Conservation (phyloP, 2,888 invertebrate species). For the Bombyx huttoni region DNA sequence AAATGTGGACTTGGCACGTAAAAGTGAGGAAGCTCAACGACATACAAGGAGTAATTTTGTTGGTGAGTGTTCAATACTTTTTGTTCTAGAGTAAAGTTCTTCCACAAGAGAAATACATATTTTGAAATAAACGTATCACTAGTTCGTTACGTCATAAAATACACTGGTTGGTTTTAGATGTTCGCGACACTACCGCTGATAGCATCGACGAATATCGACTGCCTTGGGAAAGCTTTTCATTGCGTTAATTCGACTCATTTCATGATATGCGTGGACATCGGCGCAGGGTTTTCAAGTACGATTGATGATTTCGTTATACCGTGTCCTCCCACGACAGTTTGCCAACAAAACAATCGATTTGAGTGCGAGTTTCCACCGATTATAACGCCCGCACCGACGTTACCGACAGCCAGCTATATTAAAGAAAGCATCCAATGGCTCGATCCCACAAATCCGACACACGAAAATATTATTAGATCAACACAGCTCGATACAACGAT, state of each 20-base stretch:
- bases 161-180: slow-evolving; percentile 29
- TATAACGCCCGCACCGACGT: slow-evolving; percentile 12
- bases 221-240: slow-evolving; percentile 57
- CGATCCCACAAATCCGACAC: slow-evolving; percentile 2
- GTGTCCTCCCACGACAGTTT: slow-evolving; percentile 47
- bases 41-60: slow-evolving; percentile 26
- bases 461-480: slow-evolving; percentile 5
- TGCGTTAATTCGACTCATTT: slow-evolving; percentile 62
- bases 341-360: slow-evolving; percentile 33
- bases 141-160: neutral
- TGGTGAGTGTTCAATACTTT: slow-evolving; percentile 26
- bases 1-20: slow-evolving; percentile 41
- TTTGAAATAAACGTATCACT: neutral
- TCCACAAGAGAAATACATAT: no score
- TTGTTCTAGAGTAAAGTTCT: neutral
- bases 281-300: slow-evolving; percentile 45
- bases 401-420: neutral
- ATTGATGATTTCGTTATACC: slow-evolving; percentile 46
- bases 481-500: slow-evolving; percentile 4
- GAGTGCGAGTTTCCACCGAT: slow-evolving; percentile 46
- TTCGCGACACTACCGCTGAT: slow-evolving; percentile 23
- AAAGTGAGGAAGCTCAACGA: slow-evolving; percentile 25
- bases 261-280: slow-evolving; percentile 61
- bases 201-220: slow-evolving; percentile 41
- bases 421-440: neutral